Conservation (phyloP, 2,888 invertebrate genomes). For the Epistrophe eligans region DNA sequence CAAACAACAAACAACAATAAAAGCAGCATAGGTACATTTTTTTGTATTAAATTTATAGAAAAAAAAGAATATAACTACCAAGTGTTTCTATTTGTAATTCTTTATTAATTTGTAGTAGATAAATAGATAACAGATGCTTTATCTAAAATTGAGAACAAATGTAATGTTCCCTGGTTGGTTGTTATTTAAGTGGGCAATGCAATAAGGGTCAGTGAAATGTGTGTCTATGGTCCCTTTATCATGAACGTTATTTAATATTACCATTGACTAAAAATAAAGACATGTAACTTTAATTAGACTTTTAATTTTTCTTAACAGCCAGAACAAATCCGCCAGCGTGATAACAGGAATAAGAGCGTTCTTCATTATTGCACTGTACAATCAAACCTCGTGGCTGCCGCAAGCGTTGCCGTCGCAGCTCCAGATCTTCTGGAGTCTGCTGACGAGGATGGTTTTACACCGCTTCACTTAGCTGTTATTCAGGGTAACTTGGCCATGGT, state of each 20-base stretch:
- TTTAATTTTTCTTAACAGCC: constrained; percentile 83
- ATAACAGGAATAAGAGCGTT: constrained; percentile 93
- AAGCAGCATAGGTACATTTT: not conserved
- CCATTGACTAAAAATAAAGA: no score
- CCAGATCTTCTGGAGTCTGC: constrained; percentile 93
- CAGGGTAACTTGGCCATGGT: constrained; percentile 95
- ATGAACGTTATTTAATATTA: no score
- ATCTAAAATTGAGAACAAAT: not conserved
- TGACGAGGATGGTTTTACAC: constrained; percentile 97
- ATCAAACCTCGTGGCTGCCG: constrained; percentile 86
- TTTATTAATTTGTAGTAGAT: not conserved
- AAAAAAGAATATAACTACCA: no score
- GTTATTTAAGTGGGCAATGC: not conserved
- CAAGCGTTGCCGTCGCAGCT: constrained; percentile 93
- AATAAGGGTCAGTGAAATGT: not conserved
- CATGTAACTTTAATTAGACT: no score
- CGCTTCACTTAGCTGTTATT: constrained; percentile 97
- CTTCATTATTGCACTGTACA: constrained; percentile 94
- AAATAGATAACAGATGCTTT: not conserved
- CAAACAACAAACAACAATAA: not conserved
- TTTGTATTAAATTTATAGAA: no score
- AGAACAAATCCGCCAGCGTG: constrained; percentile 88
- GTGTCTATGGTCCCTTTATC: not conserved
- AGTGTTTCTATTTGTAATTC: no score
- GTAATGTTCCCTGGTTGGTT: not conserved